Percentiles rank a stretch among this genome's conserved stretches.
phyloP scores from a whole-genome alignment of 2,888 invertebrate genomes.

The Drosophila sordidula region DNA sequence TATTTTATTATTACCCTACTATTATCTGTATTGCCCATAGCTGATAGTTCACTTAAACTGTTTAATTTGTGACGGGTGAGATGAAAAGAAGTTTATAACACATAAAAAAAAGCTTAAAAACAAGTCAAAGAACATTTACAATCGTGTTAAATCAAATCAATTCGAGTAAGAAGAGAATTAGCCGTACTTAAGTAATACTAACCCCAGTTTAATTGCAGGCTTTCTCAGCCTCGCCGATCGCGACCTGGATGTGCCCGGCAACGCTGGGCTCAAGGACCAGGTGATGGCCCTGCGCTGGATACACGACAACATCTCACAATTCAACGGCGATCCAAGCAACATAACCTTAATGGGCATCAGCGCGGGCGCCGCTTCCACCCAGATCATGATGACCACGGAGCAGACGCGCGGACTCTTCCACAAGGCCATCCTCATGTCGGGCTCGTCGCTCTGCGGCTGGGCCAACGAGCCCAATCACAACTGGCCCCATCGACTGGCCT shows the following conservation, averaged over 20 bases:
- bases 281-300: conserved; percentile 86
- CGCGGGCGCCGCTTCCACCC: conserved; percentile 85
- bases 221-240: conserved; percentile 85
- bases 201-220: conserved; percentile 71
- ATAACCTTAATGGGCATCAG: conserved; percentile 86
- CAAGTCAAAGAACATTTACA: too few species aligned
- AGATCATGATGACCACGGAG: conserved; percentile 85
- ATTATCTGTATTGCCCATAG: too few species aligned
- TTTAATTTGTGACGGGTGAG: too few species aligned
- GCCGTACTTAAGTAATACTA: too few species aligned
- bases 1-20: too few species aligned
- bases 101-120: too few species aligned
- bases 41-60: too few species aligned
- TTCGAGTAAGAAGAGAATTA: too few species aligned
- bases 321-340: conserved; percentile 86
- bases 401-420: conserved; percentile 84
- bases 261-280: conserved; percentile 86
- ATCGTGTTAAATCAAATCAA: too few species aligned
- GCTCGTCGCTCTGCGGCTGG: conserved; percentile 79
- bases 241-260: conserved; percentile 85
- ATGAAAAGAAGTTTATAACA: too few species aligned
- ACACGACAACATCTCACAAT: conserved; percentile 84
- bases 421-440: conserved; percentile 83
- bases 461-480: conserved; percentile 65
- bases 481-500: conserved; percentile 80